These are phyloP conservation scores for Eilema sororculum DNA, from an alignment of 2,888 invertebrate species.

Conservation along the genomic window DNA sequence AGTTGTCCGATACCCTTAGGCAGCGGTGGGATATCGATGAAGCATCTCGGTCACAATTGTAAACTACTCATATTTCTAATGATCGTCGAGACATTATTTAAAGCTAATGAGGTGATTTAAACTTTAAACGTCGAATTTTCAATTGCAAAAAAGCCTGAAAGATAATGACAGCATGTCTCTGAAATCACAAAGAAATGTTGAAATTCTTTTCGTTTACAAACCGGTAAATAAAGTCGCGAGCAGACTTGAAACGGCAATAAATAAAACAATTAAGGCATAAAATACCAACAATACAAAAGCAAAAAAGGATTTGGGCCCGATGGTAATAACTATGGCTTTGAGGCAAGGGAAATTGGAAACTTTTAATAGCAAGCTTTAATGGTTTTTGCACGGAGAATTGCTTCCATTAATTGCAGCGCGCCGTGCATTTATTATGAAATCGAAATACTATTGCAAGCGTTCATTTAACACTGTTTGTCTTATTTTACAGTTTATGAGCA, in stretches of 20 bases:
- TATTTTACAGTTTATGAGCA: conserved; percentile 47
- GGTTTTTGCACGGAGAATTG: conserved; percentile 74
- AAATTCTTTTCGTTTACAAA: conserved; percentile 54
- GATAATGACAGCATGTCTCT: conserved; percentile 47
- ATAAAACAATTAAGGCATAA: conserved; percentile 77
- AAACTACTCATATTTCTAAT: conserved; percentile 59
- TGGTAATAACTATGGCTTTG: conserved; percentile 67
- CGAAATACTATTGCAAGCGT: conserved; percentile 61
- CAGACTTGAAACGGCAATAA: conserved; percentile 63
- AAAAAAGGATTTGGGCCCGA: conserved; percentile 58
- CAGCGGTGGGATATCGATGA: conserved; percentile 69
- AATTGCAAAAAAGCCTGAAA: conserved; percentile 43
- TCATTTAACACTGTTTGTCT: conserved; percentile 62
- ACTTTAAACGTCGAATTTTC: conserved; percentile 27
- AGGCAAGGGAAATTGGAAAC: conserved; percentile 72
- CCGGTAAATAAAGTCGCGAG: conserved; percentile 59
- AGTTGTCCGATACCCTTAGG: conserved; percentile 63
- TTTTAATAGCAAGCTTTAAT: conserved; percentile 74
- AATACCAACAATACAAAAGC: conserved; percentile 59
- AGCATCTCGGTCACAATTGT: conserved; percentile 67
- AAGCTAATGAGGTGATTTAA: conserved; percentile 37
- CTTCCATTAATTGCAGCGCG: conserved; percentile 70
- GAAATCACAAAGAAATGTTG: conserved; percentile 52
- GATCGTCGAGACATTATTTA: conserved; percentile 52
- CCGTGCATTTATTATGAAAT: conserved; percentile 65